These are phyloP conservation scores for Sisyra terminalis DNA, from an alignment of 2,888 invertebrate species.

Conservation along the genomic window DNA sequence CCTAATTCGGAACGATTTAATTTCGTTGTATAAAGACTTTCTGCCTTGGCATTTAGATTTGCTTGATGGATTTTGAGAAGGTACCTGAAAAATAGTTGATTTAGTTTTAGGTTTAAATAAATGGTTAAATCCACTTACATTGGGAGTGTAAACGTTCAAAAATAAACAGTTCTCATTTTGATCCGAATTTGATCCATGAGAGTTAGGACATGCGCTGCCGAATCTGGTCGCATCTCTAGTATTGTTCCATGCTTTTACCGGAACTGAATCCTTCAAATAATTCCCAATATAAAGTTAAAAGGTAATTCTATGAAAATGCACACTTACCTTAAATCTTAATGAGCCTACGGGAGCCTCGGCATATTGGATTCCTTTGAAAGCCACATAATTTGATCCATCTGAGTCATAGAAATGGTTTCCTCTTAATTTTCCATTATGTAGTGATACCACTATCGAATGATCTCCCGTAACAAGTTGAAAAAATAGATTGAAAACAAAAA, in stretches of 20 bases:
- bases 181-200: not conserved
- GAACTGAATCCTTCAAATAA: not conserved
- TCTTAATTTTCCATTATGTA: not conserved
- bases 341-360: not conserved
- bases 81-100: no score
- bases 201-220: not conserved
- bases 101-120: no score
- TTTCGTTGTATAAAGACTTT: no score
- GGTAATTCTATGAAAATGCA: not conserved
- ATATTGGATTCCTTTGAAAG: not conserved
- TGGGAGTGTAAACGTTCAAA: not conserved
- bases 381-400: not conserved
- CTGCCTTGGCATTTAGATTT: no score
- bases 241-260: not conserved
- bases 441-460: not conserved
- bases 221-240: not conserved
- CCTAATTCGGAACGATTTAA: no score
- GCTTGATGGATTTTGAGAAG: no score
- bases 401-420: not conserved
- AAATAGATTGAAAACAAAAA: no score
- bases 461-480: no score
- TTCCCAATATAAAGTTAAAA: no score
- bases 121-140: not conserved
- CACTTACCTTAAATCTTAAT: not conserved
- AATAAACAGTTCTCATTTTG: not conserved